Percentiles rank a stretch among this genome's conserved stretches.
phyloP scores from a whole-genome alignment of 2,113 vertebrate genomes.

The Isichthys henryi region DNA sequence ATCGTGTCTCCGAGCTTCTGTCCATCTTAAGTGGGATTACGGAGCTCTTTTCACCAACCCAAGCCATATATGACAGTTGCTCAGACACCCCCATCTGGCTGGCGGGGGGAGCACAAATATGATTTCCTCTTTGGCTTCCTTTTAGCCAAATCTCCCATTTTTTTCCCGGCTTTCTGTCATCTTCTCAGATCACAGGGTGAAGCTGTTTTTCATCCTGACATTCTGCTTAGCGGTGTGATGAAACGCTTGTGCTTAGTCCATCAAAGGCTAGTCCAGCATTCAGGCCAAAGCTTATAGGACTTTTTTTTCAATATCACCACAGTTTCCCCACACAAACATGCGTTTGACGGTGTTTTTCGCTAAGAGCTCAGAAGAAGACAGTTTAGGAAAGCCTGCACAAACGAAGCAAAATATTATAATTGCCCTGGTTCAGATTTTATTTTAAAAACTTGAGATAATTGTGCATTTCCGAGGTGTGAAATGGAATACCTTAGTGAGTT shows the following conservation, averaged over 20 bases:
- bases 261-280: background rate
- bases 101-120: background rate
- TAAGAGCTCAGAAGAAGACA: background rate
- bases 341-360: background rate
- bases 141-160: background rate
- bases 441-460: background rate
- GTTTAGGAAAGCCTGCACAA: background rate
- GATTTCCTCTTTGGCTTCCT: background rate
- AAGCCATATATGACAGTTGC: background rate
- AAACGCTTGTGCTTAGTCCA: background rate
- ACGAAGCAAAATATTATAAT: background rate
- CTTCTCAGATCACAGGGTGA: background rate
- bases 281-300: background rate
- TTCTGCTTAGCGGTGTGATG: background rate
- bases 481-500: background rate
- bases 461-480: background rate
- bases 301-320: background rate
- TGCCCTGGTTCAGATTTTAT: background rate
- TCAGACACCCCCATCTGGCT: background rate
- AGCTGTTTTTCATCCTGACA: conserved; percentile 6
- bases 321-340: background rate
- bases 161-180: background rate
- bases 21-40: conserved; percentile 13
- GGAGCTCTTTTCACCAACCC: background rate
- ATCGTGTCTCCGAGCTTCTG: conserved; percentile 2